These are phyloP conservation scores for Mustelus asterias DNA, from an alignment of 2,113 vertebrate genomes.

Conservation along the genomic window DNA sequence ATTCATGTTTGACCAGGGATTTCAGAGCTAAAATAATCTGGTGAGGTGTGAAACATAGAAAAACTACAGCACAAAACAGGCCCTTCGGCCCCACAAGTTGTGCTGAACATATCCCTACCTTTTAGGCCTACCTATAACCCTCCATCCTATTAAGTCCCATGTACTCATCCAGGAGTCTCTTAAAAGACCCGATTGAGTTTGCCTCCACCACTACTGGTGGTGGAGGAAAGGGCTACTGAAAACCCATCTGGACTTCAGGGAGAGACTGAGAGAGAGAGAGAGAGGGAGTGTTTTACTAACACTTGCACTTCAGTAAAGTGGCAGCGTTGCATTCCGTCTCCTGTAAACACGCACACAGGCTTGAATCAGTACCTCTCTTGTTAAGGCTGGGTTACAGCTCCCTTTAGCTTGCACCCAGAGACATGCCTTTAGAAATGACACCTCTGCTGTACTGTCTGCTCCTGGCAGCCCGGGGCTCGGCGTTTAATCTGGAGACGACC, in stretches of 20 bases:
- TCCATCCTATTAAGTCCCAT: too few species aligned
- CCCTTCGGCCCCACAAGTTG: too few species aligned
- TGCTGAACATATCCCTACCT: too few species aligned
- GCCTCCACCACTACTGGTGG: too few species aligned
- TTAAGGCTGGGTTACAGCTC: neutral
- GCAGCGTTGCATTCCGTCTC: neutral
- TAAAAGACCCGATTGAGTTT: too few species aligned
- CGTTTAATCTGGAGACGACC: slow-evolving; percentile 81
- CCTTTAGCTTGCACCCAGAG: neutral
- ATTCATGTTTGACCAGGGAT: neutral
- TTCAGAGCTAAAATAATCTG: neutral
- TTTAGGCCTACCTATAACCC: too few species aligned
- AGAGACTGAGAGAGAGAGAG: neutral
- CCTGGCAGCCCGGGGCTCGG: slow-evolving; percentile 44
- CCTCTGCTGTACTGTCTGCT: slow-evolving; percentile 39
- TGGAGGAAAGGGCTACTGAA: slow-evolving; percentile 19
- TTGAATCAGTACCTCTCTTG: neutral
- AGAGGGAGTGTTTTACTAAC: neutral
- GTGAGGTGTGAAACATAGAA: slow-evolving; percentile 20
- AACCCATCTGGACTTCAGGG: neutral
- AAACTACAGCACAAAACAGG: too few species aligned
- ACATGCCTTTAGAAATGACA: neutral
- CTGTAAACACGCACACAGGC: neutral
- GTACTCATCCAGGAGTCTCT: too few species aligned
- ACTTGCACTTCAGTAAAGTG: slow-evolving; percentile 1